Base-by-base conservation (phyloP, 2,888 invertebrate genomes). In the Sesamia inferens region DNA sequence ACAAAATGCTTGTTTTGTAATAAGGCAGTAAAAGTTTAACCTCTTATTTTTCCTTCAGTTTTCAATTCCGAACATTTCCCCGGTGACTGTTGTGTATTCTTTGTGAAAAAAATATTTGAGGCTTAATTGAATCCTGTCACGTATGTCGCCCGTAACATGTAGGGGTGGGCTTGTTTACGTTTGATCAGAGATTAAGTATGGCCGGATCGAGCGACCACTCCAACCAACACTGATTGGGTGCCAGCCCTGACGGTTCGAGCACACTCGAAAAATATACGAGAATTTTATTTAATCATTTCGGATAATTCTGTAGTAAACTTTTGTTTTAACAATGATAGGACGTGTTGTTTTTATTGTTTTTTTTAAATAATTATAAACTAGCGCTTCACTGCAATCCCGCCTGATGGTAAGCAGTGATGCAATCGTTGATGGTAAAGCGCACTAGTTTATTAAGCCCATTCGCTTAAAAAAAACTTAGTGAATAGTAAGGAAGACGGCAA, bases 101-200 rank as follows among this genome's bases (percentile, higher is more conserved):
- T 48, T 63, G 61, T 24, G 51, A 14, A 63, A 84, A 82, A 79
- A 75, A 64, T 68, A 81, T 83, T 87, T 77, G 67, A 65, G 69
- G 58, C 65, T 68, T 85, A 86, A 85, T 85, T 84, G 81, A 85
- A 84, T 80, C 57, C 72, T 79, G 78, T 75, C 76, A 65, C 74
- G 76, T 73, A 51, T 74, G 65, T 82, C 55, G 14, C 57, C 65
- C 61, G 65, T 47, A 58, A 79, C 81, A 68, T 74, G 64, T 76
- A 73, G 74, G 74, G 75, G 58, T 58, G 62, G 63, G 65, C 61
- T 70, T 84, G 78, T 82, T 81, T 81, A 81, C 71, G 78, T 84
- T 78, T 81, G 85, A 86, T 86, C 83, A 85, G 79, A 85, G 87
- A 88, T 89, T 87, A 89, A 85, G 85, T 82, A 77, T 78, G 82